Evolutionary conservation across 2,888 invertebrate genomes (phyloP), one percentile per base, ranked within the genome.

Genomic region (Chorisops tibialis): DNA sequence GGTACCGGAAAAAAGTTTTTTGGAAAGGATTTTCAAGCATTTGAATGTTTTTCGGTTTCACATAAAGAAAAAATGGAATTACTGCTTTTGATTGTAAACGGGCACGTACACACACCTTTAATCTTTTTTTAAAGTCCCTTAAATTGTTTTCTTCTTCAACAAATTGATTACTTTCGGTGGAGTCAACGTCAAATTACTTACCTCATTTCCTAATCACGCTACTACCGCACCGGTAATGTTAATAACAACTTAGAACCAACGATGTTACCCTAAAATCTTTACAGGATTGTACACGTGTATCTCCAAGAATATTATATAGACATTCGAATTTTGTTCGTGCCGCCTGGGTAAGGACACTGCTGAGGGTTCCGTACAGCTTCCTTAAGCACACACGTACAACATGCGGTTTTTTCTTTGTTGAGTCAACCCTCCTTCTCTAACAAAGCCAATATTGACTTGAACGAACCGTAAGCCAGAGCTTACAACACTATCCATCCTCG

Each of bases 391-490:
- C 19, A 62, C 50, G 41, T 63, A 56, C 59, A 45, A 59, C 24
- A 54, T 61, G 62, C 39, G 63, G 63, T 63, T 49, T 63, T 67
- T 47, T 49, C n/a, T 59, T 50, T 49, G 62, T 18, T 3, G 30
- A 30, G 43, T 56, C 56, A 56, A 35, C 56, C 56, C 56, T 43
- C 38, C 59, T 12, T 14, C 16, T 41, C 43, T 68, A 68, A 68
- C 69, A 66, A 68, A 68, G 69, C 68, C 65, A 69, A 69, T 69
- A 68, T 68, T 67, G 65, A 66, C 64, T 62, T 62, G 62, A 63
- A 65, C 65, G 66, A 59, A 63, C 61, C 48, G 59, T 66, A 68
- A 69, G 67, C 67, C 66, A 59, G 49, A 61, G 69, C 67, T 69
- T 68, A 69, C 67, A 68, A 66, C 68, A 66, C 67, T 61, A 62